Base-by-base conservation (phyloP, 1,140 invertebrate species). In the Adelges cooleyi region DNA sequence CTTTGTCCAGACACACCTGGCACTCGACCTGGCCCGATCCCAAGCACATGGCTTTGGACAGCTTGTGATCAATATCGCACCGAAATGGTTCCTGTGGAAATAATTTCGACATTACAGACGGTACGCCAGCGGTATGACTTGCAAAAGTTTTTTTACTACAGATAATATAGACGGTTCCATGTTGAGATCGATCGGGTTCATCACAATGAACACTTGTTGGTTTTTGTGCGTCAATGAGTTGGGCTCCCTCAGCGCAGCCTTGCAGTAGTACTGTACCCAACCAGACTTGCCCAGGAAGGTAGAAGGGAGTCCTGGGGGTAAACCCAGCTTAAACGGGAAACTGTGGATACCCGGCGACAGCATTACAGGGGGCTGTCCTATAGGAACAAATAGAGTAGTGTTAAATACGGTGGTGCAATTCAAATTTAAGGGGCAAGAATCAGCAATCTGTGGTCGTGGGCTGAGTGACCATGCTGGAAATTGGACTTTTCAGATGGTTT, bases 231-330 rank as follows among this genome's bases (percentile, higher is more conserved):
- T 89, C 11, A 95, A 77, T 2, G 91, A 91, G 69, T 89, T 90
- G 2, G 89, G 87, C 74, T 95, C 92, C 52, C 90, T 79, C 1
- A 95, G 77, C 1, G 91, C 91, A 6, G 91, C 89, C 75, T 93
- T 93, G 72, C 92, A 95, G 72, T 85, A 95, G 74, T 94, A 96
- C 74, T 95, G 92, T 2, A 96, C 91, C 91, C 92, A 95, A 33
- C 92, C 92, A 72, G 94, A 90, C 71, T 92, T 92, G 2, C 92
- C 92, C 1, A 95, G 78, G 74, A 95, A 95, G 23, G 92, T 95
- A 4, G 92, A 95, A 0, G 92, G 92, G 27, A 95, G 74, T 6
- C 91, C 92, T 54, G 92, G 78, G 0, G 92, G 92, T 25, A 95
- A 76, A 3, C 92, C 92, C 42, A 95, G 74, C 76, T 95, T 95